These are phyloP conservation scores for Aspidoscelis tigris DNA, from an alignment of 2,113 vertebrate species.

Conservation along the genomic window DNA sequence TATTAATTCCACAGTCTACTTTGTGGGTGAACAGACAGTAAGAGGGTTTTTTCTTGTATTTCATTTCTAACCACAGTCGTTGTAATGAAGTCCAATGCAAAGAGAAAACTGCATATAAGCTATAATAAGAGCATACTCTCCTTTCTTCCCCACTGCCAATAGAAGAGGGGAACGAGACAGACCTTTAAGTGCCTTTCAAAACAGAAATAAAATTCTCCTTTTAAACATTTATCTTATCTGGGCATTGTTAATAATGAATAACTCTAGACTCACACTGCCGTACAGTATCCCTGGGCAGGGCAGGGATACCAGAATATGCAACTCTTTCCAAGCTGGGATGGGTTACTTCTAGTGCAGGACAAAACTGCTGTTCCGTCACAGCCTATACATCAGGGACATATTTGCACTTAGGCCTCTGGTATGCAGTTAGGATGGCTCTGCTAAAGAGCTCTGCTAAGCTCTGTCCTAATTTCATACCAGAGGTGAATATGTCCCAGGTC, in stretches of 20 bases:
- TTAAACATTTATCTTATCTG: conserved; percentile 46
- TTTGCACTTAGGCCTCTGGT: too few relatives aligned
- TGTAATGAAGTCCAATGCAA: conserved; percentile 39
- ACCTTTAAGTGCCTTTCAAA: conserved; percentile 51
- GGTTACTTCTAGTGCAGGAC: too few relatives aligned
- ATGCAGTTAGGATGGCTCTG: too few relatives aligned
- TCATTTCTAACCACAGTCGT: conserved; percentile 65
- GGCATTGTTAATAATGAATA: conserved; percentile 23
- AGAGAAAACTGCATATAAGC: conserved; percentile 50
- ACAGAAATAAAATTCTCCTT: conserved; percentile 55
- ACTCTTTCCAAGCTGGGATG: too few relatives aligned
- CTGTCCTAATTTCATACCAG: too few relatives aligned
- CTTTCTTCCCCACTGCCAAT: conserved; percentile 19
- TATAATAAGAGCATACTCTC: conserved; percentile 28
- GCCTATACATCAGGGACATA: too few relatives aligned
- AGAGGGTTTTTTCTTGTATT: conserved; percentile 67
- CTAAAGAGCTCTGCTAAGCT: too few relatives aligned
- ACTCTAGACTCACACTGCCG: not conserved
- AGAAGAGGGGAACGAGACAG: conserved; percentile 14
- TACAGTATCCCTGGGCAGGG: too few relatives aligned
- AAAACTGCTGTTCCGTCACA: too few relatives aligned
- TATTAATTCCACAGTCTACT: conserved; percentile 69
- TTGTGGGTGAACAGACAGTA: conserved; percentile 64
- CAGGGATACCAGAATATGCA: too few relatives aligned
- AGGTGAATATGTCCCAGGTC: too few relatives aligned